A percentile compares a stretch with the other conserved stretches of the same genome.
Conservation (phyloP, 2,888 invertebrate species). For the Troglohyphantes excavatus region DNA sequence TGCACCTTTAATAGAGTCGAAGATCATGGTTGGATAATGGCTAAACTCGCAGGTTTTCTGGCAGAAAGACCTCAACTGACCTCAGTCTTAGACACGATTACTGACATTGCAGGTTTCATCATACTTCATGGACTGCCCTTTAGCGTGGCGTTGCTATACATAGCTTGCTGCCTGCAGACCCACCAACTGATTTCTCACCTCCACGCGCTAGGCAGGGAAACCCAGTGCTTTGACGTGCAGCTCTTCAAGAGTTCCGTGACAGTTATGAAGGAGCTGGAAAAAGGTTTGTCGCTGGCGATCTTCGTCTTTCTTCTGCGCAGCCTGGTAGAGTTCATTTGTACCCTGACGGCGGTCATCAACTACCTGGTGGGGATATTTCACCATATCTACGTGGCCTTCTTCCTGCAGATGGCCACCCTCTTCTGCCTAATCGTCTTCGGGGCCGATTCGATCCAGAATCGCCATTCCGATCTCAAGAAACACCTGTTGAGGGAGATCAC, state of each 20-base stretch:
- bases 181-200: neutral
- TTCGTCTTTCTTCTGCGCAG: conserved; percentile 14
- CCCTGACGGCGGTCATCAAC: conserved; percentile 7
- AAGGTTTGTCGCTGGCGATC: neutral
- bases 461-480: neutral
- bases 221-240: neutral
- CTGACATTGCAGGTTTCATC: neutral
- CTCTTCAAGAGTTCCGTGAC: neutral
- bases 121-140: conserved; percentile 11
- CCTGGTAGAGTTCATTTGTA: conserved; percentile 19
- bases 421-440: neutral
- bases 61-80: neutral
- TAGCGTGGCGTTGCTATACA: neutral
- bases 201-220: neutral
- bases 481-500: neutral
- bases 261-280: neutral
- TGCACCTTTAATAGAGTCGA: neutral
- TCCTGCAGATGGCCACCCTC: neutral
- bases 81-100: neutral
- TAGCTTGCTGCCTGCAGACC: neutral
- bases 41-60: neutral
- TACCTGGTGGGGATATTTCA: neutral
- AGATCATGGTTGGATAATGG: neutral
- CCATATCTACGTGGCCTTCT: neutral
- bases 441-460: neutral